A percentile compares a stretch with the other conserved stretches of the same genome.
Conservation (phyloP, 2,888 invertebrate species). For the Ormyrus thymus region DNA sequence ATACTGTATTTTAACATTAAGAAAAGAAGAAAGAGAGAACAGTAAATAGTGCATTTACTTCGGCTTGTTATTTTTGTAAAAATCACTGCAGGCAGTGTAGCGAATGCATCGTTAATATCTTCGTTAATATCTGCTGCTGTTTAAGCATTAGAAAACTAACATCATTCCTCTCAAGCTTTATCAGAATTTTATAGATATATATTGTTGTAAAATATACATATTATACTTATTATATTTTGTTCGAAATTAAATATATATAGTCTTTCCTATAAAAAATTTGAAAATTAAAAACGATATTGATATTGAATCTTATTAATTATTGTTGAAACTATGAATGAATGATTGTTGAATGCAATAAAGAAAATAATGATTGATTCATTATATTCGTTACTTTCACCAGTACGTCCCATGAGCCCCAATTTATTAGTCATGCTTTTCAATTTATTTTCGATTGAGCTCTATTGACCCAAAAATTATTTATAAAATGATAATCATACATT, state of each 20-base stretch:
- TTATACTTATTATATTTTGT: slow-evolving; percentile 40
- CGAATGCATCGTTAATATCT: slow-evolving; percentile 32
- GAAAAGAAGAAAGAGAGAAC: slow-evolving; percentile 7
- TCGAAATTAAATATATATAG: slow-evolving; percentile 25
- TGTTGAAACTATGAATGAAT: slow-evolving; percentile 16
- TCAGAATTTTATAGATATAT: slow-evolving; percentile 49
- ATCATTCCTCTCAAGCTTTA: slow-evolving; percentile 41
- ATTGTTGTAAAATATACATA: slow-evolving; percentile 40
- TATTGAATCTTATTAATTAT: slow-evolving; percentile 11
- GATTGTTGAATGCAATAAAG: slow-evolving; percentile 41
- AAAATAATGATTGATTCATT: slow-evolving; percentile 27
- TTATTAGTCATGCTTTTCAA: not conserved
- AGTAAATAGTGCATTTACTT: slow-evolving; percentile 60
- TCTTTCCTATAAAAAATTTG: slow-evolving; percentile 37
- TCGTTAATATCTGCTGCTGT: slow-evolving; percentile 32
- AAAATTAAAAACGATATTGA: slow-evolving; percentile 5
- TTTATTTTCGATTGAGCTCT: not conserved
- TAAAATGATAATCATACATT: not conserved
- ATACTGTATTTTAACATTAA: slow-evolving; percentile 36
- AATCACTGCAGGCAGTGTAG: slow-evolving; percentile 66
- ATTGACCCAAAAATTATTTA: not conserved
- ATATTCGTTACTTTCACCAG: not conserved
- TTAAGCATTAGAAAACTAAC: slow-evolving; percentile 15
- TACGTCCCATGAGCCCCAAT: not conserved
- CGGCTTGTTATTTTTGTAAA: slow-evolving; percentile 61